Evolutionary conservation across 2,888 invertebrate species (phyloP).

Genomic region (Hemithea aestivaria): DNA sequence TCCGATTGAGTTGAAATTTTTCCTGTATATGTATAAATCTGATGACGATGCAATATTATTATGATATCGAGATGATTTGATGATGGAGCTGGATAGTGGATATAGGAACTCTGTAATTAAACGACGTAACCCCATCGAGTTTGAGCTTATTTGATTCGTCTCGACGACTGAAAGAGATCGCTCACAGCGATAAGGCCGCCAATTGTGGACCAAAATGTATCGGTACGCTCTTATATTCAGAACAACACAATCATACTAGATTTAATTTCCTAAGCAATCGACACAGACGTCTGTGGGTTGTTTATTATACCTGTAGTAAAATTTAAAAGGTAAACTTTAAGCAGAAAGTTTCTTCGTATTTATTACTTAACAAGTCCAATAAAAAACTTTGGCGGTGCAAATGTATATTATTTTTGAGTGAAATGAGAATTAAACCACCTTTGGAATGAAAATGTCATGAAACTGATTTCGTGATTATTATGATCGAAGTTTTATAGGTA

Average conservation of each 20-base stretch:
- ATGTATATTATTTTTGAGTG: conserved; percentile 20
- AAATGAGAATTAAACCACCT: conserved; percentile 13
- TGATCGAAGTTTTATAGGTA: conserved; percentile 6
- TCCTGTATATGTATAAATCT: too few relatives aligned
- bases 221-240: too few relatives aligned
- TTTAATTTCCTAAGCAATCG: conserved; percentile 25
- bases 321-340: conserved; percentile 24
- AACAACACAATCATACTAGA: conserved; percentile 4
- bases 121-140: too few relatives aligned
- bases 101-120: too few relatives aligned
- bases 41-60: too few relatives aligned
- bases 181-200: too few relatives aligned
- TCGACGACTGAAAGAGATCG: too few relatives aligned
- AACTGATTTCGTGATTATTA: conserved; percentile 15
- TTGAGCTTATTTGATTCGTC: too few relatives aligned
- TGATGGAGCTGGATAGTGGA: too few relatives aligned
- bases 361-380: conserved; percentile 28
- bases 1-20: too few relatives aligned
- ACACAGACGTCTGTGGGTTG: conserved; percentile 17
- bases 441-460: conserved; percentile 13
- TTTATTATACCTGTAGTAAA: conserved; percentile 19
- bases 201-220: too few relatives aligned
- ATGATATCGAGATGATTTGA: too few relatives aligned
- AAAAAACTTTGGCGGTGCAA: conserved; percentile 37
- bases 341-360: conserved; percentile 28